Conservation (phyloP, 1,140 invertebrate genomes). For the Melitaea cinxia region DNA sequence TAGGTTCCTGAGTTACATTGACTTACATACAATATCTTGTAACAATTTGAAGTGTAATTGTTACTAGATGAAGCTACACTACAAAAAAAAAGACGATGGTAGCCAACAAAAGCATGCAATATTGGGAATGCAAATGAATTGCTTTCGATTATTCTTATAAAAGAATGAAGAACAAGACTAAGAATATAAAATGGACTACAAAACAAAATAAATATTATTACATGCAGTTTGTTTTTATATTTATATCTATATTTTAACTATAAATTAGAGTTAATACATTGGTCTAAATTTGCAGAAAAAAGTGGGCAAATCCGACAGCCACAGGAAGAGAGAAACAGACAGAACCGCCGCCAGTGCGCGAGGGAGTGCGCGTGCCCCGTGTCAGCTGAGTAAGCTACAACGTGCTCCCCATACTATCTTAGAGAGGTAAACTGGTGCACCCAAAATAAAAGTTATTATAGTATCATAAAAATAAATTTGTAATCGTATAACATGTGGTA, state of each 20-base stretch:
- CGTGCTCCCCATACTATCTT: slow-evolving; percentile 69
- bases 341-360: slow-evolving; percentile 78
- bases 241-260: slow-evolving; percentile 12
- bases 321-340: slow-evolving; percentile 83
- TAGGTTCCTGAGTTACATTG: slow-evolving; percentile 17
- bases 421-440: slow-evolving; percentile 62
- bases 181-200: not conserved
- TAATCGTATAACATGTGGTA: slow-evolving; percentile 68
- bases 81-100: slow-evolving; percentile 16
- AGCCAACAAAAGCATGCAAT: slow-evolving; percentile 34
- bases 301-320: slow-evolving; percentile 75
- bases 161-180: slow-evolving; percentile 8
- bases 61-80: slow-evolving; percentile 27
- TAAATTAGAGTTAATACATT: slow-evolving; percentile 25
- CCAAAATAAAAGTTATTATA: slow-evolving; percentile 57
- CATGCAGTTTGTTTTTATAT: slow-evolving; percentile 18
- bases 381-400: slow-evolving; percentile 72
- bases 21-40: slow-evolving; percentile 22
- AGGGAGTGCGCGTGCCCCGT: slow-evolving; percentile 70
- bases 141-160: not conserved
- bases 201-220: slow-evolving; percentile 7
- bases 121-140: slow-evolving; percentile 23
- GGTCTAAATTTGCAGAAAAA: slow-evolving; percentile 55
- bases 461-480: slow-evolving; percentile 51
- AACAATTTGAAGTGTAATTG: slow-evolving; percentile 18